phyloP scores from a whole-genome alignment of 30 jellyfish, hydroid and myxozoan species.

The Chironex yamaguchii region DNA sequence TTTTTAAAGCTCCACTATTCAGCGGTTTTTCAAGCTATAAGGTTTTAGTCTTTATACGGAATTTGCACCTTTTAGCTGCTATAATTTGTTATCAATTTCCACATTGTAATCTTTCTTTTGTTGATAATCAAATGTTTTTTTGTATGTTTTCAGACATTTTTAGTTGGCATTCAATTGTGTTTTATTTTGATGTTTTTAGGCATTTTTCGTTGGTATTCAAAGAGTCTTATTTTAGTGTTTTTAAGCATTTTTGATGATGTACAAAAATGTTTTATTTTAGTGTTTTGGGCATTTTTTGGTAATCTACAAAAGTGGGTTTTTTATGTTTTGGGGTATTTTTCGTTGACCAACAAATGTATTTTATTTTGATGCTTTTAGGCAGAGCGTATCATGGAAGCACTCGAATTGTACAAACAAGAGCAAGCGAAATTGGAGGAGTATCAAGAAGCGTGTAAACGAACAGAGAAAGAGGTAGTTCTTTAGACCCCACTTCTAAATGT shows the following conservation, averaged over 20 bases:
- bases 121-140: not conserved
- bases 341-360: no score
- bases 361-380: conserved; percentile 65
- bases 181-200: no score
- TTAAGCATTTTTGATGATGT: no score
- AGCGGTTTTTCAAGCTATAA: no score
- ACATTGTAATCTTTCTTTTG: not conserved
- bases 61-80: not conserved
- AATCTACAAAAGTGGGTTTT: no score
- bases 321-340: no score
- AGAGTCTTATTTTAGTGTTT: not conserved
- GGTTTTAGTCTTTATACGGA: not conserved
- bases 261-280: no score
- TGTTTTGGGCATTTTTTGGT: no score
- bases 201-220: no score
- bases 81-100: not conserved
- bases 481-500: not conserved
- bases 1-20: no score
- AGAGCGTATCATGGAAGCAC: conserved; percentile 93
- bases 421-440: conserved; percentile 66
- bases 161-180: not conserved
- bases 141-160: not conserved
- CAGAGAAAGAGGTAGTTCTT: conserved; percentile 46
- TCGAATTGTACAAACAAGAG: conserved; percentile 79
- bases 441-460: conserved; percentile 31